Percentiles rank a stretch among this genome's conserved stretches.
Evolutionary conservation across 2,888 invertebrate species (phyloP).

Genomic region (Eristalinus sepulchralis): DNA sequence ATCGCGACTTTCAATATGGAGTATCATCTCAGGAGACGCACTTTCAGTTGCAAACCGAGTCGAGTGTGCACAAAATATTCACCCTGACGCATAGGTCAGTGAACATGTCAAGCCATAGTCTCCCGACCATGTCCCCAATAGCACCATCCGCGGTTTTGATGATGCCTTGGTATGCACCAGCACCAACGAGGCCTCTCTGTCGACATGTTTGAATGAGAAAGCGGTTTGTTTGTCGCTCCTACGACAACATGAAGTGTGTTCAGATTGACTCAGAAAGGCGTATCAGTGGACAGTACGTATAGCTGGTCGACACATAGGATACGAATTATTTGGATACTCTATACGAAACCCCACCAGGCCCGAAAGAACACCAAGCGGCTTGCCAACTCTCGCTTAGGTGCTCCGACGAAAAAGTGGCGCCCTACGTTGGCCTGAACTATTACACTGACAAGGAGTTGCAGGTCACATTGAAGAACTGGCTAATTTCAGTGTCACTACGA

Average conservation of each 20-base stretch:
- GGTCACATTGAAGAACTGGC: slow-evolving; percentile 94
- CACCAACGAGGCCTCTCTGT: slow-evolving; percentile 95
- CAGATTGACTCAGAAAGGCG: slow-evolving; percentile 94
- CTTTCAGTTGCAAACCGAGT: slow-evolving; percentile 95
- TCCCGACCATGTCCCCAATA: slow-evolving; percentile 95
- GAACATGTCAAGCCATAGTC: slow-evolving; percentile 97
- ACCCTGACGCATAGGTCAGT: slow-evolving; percentile 91
- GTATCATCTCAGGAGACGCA: slow-evolving; percentile 95
- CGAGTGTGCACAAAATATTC: slow-evolving; percentile 93
- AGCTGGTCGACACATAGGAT: slow-evolving; percentile 91
- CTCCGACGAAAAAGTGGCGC: slow-evolving; percentile 94
- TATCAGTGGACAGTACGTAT: slow-evolving; percentile 93
- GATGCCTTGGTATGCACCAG: slow-evolving; percentile 96
- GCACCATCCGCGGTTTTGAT: slow-evolving; percentile 93
- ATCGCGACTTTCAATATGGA: too few relatives aligned
- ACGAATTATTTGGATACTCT: slow-evolving; percentile 93
- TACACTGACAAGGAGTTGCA: slow-evolving; percentile 96
- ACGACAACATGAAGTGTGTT: slow-evolving; percentile 94
- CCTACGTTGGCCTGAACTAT: slow-evolving; percentile 94
- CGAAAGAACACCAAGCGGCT: slow-evolving; percentile 92
- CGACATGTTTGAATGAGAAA: slow-evolving; percentile 96
- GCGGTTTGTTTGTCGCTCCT: slow-evolving; percentile 95
- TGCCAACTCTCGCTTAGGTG: slow-evolving; percentile 91
- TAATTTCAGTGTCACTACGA: too few relatives aligned
- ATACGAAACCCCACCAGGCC: slow-evolving; percentile 92